Evolutionary conservation across 2,797 vertebrate genomes (phyloP), one percentile per base, ranked within the genome.

Genomic region (Eutrigla gurnardus): DNA sequence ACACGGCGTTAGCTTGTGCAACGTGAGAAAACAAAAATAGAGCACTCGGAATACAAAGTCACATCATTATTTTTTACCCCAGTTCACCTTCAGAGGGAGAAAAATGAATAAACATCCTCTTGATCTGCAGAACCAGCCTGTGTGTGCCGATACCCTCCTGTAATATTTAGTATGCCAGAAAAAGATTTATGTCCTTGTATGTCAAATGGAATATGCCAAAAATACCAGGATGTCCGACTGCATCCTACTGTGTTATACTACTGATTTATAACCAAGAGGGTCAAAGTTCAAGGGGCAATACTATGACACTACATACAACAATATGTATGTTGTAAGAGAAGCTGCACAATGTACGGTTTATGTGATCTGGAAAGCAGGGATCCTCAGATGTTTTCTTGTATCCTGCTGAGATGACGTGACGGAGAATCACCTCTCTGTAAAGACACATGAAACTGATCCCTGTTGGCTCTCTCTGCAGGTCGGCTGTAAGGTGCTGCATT

Each of bases 401-500:
- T 79, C 75, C 43, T 37, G 37, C 81, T 73, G 81, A 66, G 65
- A 69, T 59, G 67, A 73, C 65, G 36, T 78, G 50, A 65, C 25
- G 9, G 10, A 57, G 64, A 65, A 59, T 37, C 7, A 4, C 47
- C 18, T 45, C 65, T 33, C 36, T 12, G 57, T n/a, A 37, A 1
- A 61, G 46, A 53, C 15, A 57, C 36, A 40, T 25, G 5, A 63
- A 2, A 32, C 3, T 8, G 33, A 10, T 62, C 18, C 3, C 32
- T 43, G 8, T 80, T 57, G 47, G 4, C 47, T 75, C 36, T 82
- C 60, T 8, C 70, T 85, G 76, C 92, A 99, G 98, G 93, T 96
- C 13, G 93, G 95, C 86, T 99, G 98, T 91, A 99, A 98, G 88
- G 95, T 99, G 69, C 68, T 99, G 53, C 97, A 99, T 6, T 98